Evolutionary conservation across 1,140 invertebrate genomes (phyloP).

Genomic region (Cyclargus thomasi): DNA sequence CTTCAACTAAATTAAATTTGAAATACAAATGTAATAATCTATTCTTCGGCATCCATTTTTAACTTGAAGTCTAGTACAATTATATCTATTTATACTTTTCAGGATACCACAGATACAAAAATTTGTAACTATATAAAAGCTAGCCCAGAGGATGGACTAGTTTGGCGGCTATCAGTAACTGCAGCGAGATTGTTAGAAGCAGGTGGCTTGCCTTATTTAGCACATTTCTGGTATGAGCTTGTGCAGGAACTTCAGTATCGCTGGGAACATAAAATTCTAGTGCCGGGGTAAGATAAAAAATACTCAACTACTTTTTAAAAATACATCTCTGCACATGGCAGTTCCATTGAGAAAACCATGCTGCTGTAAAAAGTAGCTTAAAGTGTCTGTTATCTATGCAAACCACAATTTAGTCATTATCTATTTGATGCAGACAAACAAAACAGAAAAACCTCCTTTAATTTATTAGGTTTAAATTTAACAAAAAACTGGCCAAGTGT

Average conservation of each 20-base stretch:
- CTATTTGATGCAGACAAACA: too few relatives aligned
- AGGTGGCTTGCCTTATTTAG: constrained; percentile 86
- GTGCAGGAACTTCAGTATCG: constrained; percentile 91
- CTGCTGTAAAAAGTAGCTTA: neutral
- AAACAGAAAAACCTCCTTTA: too few relatives aligned
- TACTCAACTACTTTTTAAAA: neutral
- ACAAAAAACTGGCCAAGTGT: too few relatives aligned
- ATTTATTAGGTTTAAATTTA: too few relatives aligned
- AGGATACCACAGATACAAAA: constrained; percentile 47
- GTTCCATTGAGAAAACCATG: neutral
- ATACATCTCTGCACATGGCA: too few relatives aligned
- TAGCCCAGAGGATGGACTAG: constrained; percentile 84
- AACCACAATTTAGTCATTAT: too few relatives aligned
- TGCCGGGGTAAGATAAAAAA: constrained; percentile 87
- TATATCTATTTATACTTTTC: constrained; percentile 23
- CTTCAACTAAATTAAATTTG: too few relatives aligned
- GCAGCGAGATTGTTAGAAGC: constrained; percentile 85
- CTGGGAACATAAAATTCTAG: constrained; percentile 87
- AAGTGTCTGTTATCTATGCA: too few relatives aligned
- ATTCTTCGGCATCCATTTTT: too few relatives aligned
- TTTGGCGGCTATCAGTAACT: constrained; percentile 89
- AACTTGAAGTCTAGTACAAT: too few relatives aligned
- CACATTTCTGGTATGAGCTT: constrained; percentile 95
- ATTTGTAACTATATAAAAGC: constrained; percentile 81
- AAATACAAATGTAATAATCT: too few relatives aligned